Evolutionary conservation across 2,797 vertebrate species (phyloP), one percentile per base, ranked within the genome.

Genomic region (Coregonus suidteri): DNA sequence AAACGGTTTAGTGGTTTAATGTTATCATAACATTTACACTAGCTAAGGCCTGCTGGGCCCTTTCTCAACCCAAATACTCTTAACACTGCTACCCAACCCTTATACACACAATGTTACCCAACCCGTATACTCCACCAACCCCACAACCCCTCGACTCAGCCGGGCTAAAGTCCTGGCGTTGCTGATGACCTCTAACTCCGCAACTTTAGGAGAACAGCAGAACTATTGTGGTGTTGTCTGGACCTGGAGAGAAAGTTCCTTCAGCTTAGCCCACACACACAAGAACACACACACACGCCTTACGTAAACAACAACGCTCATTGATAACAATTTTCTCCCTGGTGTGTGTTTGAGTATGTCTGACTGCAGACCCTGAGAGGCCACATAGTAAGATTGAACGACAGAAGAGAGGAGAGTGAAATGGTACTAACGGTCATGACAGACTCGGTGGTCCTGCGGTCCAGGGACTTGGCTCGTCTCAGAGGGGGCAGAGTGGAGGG

Each of bases 401-500:
- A 30, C 25, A 73, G 18, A 25, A 68, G 65, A 71, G 11, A 37
- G 11, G 54, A n/a, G 14, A 4, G 4, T 9, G 9, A 47, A 18
- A 68, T 14, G 1, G 59, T 14, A 82, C 93, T 94, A 82, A 96
- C 95, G 16, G 95, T 95, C 94, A 96, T 96, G 81, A 96, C 93
- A 0, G 95, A 96, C 84, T 96, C 95, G 0, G 94, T 96, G 67
- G 95, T 96, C 83, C 95, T 89, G 76, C 95, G 89, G 87, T 96
- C 95, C 88, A 96, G 89, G 20, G 95, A 96, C 91, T 95, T 95
- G 78, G 95, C 94, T 90, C 95, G 92, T 73, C 95, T 93, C 75
- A 95, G 87, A 52, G 94, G 95, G 3, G 94, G 95, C 53, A 94
- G 86, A 30, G 91, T 86, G 75, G 94, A 94, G 82, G 87, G 87